Evolutionary conservation across 2,797 vertebrate genomes (phyloP), one percentile per base, ranked within the genome.

Genomic region (Lycodopsis pacificus): DNA sequence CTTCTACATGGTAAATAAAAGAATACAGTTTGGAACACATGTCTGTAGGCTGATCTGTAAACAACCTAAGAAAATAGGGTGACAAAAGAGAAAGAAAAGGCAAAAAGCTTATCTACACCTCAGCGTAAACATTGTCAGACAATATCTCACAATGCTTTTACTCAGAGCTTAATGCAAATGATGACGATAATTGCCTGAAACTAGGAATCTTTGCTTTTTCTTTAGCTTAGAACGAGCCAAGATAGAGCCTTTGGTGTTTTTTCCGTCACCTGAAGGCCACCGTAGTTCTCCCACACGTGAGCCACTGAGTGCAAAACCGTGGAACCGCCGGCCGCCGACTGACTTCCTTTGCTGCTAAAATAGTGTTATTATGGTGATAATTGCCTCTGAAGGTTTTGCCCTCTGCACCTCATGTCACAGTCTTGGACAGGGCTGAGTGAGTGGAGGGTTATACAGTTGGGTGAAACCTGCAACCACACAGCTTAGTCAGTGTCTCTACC

Each of bases 41-140:
- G 40, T 59, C 58, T 59, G 14, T 10, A 6, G 59, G 54, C 13
- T 54, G 64, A 75, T 67, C 3, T 40, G 42, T 76, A 67, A 69
- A 78, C 56, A 74, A 56, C 19, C 27, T 8, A 27, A 82, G 72
- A 27, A 82, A 72, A 79, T 40, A 71, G 46, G 5, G 19, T 65
- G 56, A 65, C 6, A 58, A 64, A 65, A 56, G 44, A n/a, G 9
- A 2, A 62, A 25, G 57, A 53, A 54, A 32, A n/a, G 22, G 6
- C 12, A 34, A 53, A 27, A 25, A 38, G 36, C 44, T 30, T 58
- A 25, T 59, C 25, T 40, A 30, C 1, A 59, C 11, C 57, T 71
- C 14, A 56, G 46, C 7, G 27, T 69, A 4, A n/a, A 58, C 27
- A 65, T 1, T 15, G 44, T 65, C 49, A 73, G 11, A 53, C 22